Conservation (phyloP, 2,888 invertebrate species). For the Theretra japonica region DNA sequence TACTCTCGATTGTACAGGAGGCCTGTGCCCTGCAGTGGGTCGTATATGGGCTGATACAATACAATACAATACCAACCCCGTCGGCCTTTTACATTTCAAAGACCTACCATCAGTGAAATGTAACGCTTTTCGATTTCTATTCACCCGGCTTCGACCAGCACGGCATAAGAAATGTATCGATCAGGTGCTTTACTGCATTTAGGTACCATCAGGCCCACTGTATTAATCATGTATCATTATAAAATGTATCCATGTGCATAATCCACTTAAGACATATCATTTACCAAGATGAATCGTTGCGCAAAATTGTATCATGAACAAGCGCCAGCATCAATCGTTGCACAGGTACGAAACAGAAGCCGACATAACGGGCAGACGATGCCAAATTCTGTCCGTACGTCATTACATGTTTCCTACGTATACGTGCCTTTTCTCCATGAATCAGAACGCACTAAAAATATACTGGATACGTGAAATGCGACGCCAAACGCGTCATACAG, state of each 20-base stretch:
- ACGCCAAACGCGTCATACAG: constrained; percentile 51
- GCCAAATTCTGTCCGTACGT: constrained; percentile 27
- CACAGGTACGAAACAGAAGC: constrained; percentile 13
- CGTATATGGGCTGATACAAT: no score
- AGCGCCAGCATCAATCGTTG: constrained; percentile 18
- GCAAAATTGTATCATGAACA: neutral
- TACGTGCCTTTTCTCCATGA: constrained; percentile 53
- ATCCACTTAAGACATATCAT: neutral
- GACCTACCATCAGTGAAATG: no score
- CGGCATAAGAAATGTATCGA: no score
- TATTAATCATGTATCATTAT: no score
- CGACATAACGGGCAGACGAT: constrained; percentile 14
- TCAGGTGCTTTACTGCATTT: no score
- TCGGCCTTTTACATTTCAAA: no score
- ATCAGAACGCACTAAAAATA: constrained; percentile 60
- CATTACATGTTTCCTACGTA: constrained; percentile 25
- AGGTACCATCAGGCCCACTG: no score
- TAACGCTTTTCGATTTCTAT: no score
- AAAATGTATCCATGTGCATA: neutral
- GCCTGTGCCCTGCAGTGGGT: no score
- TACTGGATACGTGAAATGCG: constrained; percentile 53
- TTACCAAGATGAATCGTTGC: constrained; percentile 3
- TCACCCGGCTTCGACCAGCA: no score
- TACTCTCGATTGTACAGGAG: no score
- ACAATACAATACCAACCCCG: no score